These are phyloP conservation scores for Nyctibius bracteatus DNA, from an alignment of 2,113 vertebrate species.

Conservation along the genomic window DNA sequence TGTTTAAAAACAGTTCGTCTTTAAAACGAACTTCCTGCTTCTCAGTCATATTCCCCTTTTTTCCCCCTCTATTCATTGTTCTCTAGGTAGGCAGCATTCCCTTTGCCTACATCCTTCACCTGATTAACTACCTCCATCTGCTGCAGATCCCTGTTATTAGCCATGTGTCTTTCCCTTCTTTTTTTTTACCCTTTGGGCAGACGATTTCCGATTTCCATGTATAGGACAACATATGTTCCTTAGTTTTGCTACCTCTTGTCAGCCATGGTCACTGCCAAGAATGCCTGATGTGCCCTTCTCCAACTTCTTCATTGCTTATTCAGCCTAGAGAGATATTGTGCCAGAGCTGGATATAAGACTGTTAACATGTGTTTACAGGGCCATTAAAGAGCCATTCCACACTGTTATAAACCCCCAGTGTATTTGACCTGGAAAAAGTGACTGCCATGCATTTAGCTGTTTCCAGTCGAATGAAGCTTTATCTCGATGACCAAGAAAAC, in stretches of 20 bases:
- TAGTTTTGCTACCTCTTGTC: slow-evolving; percentile 48
- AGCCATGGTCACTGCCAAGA: slow-evolving; percentile 48
- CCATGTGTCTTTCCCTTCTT: slow-evolving; percentile 2
- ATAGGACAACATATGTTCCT: slow-evolving; percentile 51
- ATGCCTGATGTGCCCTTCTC: slow-evolving; percentile 52
- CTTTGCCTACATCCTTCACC: slow-evolving; percentile 40
- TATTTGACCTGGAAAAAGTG: slow-evolving; percentile 58
- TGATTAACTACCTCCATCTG: slow-evolving; percentile 46
- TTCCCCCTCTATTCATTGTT: neutral
- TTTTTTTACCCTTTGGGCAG: slow-evolving; percentile 49
- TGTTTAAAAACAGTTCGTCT: neutral
- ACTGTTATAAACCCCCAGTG: slow-evolving; percentile 47
- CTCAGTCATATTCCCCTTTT: neutral
- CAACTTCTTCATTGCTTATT: slow-evolving; percentile 60
- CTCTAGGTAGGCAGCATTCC: slow-evolving; percentile 5
- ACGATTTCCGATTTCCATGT: slow-evolving; percentile 41
- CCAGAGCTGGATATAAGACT: slow-evolving; percentile 29
- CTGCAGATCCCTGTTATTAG: slow-evolving; percentile 29
- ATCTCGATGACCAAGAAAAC: slow-evolving; percentile 51
- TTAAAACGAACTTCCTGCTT: neutral
- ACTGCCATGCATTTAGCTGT: slow-evolving; percentile 35
- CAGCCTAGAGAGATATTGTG: slow-evolving; percentile 43
- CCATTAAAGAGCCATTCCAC: slow-evolving; percentile 37
- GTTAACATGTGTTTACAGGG: slow-evolving; percentile 62
- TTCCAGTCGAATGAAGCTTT: slow-evolving; percentile 50